Evolutionary conservation across 2,888 invertebrate species (phyloP).

Genomic region (Scaptomyza caliginosa): DNA sequence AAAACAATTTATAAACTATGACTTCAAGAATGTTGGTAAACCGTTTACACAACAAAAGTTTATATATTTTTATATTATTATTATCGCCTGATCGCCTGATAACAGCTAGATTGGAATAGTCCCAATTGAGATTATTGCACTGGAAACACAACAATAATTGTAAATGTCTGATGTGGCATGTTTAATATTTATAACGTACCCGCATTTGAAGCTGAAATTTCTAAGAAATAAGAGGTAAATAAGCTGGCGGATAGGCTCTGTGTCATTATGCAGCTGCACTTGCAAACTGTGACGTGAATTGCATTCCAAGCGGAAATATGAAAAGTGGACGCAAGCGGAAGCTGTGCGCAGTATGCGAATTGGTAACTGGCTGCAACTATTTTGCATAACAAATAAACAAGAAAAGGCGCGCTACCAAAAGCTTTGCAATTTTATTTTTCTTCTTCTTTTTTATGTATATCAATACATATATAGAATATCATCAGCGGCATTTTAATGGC

Average conservation of each 20-base stretch:
- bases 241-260: not conserved
- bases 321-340: conserved; percentile 27
- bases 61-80: not conserved
- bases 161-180: not conserved
- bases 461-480: conserved; percentile 17
- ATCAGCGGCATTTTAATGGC: conserved; percentile 58
- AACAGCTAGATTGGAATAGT: conserved; percentile 12
- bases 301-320: conserved; percentile 26
- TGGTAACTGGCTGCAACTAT: conserved; percentile 21
- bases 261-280: conserved; percentile 12
- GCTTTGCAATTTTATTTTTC: too few species aligned
- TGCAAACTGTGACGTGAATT: conserved; percentile 33
- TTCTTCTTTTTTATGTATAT: conserved; percentile 2
- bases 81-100: conserved; percentile 13
- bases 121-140: conserved; percentile 1
- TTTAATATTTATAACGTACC: not conserved
- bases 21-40: not conserved
- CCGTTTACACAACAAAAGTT: not conserved
- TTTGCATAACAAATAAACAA: conserved; percentile 68
- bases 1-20: not conserved
- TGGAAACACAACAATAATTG: not conserved
- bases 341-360: conserved; percentile 35
- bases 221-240: conserved; percentile 12
- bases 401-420: conserved; percentile 52
- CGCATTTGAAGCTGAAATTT: not conserved